These are phyloP conservation scores for Venustoraphidia nigricollis DNA, from an alignment of 2,888 invertebrate genomes.

Conservation along the genomic window DNA sequence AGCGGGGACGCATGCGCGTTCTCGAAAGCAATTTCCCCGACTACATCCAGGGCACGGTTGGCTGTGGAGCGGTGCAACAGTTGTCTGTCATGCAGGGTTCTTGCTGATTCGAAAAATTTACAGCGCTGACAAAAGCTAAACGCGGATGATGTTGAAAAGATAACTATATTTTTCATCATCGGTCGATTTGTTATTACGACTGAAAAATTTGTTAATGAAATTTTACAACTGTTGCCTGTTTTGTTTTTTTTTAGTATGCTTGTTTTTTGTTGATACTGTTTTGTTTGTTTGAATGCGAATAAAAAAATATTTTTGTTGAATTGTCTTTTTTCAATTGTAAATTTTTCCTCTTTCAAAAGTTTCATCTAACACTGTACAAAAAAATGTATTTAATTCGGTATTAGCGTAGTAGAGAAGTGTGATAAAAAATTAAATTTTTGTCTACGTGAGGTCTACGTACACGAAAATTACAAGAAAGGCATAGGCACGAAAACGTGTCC, in stretches of 20 bases:
- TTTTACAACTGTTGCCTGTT: too few relatives aligned
- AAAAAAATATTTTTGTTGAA: too few relatives aligned
- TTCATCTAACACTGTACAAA: too few relatives aligned
- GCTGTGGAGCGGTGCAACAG: conserved; percentile 42
- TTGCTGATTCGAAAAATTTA: conserved; percentile 10
- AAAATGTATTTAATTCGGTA: too few relatives aligned
- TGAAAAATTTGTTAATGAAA: too few relatives aligned
- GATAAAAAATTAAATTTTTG: too few relatives aligned
- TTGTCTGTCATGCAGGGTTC: conserved; percentile 20
- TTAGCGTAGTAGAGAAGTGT: too few relatives aligned
- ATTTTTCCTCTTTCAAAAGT: too few relatives aligned
- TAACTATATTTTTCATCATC: conserved; percentile 2
- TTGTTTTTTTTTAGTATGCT: background rate
- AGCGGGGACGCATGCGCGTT: conserved; percentile 37
- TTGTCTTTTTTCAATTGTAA: too few relatives aligned
- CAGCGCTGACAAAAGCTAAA: conserved; percentile 11
- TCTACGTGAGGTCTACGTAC: too few relatives aligned
- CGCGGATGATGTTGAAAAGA: conserved; percentile 4
- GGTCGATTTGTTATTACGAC: background rate
- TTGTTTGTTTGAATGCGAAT: background rate
- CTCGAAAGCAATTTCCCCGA: conserved; percentile 48
- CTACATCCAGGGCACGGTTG: conserved; percentile 42
- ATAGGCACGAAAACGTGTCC: too few relatives aligned
- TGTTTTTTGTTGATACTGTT: background rate
- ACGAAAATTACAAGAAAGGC: too few relatives aligned